Percentiles rank a stretch among this genome's conserved stretches.
Evolutionary conservation across 2,113 vertebrate species (phyloP).

Genomic region (Laticauda laticaudata): DNA sequence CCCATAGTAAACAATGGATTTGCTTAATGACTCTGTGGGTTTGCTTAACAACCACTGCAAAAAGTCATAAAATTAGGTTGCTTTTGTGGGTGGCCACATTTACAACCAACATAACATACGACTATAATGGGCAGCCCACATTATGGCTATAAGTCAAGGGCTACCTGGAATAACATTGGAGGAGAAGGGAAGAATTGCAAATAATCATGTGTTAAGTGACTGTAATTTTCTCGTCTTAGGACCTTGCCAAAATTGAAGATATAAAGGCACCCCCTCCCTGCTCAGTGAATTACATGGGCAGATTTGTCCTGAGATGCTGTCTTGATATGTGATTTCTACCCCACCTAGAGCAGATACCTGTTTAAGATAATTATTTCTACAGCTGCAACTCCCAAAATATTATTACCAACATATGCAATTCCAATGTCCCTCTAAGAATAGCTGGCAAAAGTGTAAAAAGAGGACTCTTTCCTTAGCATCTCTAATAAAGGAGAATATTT

Average conservation of each 20-base stretch:
- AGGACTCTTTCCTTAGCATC: neutral
- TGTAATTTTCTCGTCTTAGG: neutral
- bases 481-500: neutral
- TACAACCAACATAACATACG: neutral
- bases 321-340: neutral
- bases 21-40: neutral
- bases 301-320: neutral
- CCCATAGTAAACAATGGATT: neutral
- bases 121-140: neutral
- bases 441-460: neutral
- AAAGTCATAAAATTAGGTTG: neutral
- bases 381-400: neutral
- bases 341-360: neutral
- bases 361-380: neutral
- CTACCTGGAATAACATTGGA: neutral
- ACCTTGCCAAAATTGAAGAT: neutral
- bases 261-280: neutral
- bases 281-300: neutral
- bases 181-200: neutral
- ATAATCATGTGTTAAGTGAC: neutral
- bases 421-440: neutral
- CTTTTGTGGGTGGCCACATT: neutral
- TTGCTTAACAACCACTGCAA: neutral
- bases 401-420: neutral
- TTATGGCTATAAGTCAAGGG: neutral